Conservation (phyloP, 2,113 vertebrate species). For the Cryptomyrus ogoouensis region DNA sequence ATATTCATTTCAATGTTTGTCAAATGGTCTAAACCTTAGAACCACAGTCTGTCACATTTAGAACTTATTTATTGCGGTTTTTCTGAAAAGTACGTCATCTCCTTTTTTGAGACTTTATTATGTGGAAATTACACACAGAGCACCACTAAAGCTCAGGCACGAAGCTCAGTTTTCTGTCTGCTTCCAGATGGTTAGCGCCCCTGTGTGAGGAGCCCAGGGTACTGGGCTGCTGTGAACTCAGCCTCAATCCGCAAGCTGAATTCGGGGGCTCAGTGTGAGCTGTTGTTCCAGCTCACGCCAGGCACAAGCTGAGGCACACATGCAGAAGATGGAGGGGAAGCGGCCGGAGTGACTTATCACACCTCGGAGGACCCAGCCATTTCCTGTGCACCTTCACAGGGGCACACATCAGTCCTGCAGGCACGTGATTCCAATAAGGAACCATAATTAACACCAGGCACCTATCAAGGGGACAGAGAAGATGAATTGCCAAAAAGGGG, state of each 20-base stretch:
- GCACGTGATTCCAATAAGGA: conserved; percentile 74
- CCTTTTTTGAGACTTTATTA: neutral
- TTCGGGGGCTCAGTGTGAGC: neutral
- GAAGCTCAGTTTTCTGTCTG: neutral
- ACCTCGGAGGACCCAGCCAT: conserved; percentile 61
- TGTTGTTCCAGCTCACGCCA: conserved; percentile 36
- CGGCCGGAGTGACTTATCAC: conserved; percentile 51
- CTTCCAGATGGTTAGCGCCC: conserved; percentile 10
- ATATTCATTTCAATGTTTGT: neutral
- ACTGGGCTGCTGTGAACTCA: neutral
- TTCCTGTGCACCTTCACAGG: conserved; percentile 67
- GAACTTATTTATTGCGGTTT: neutral
- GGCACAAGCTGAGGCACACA: conserved; percentile 62
- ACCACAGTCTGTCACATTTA: neutral
- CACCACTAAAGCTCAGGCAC: neutral
- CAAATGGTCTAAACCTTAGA: neutral
- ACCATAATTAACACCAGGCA: conserved; percentile 66
- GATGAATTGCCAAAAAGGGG: conserved; percentile 26
- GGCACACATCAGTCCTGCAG: conserved; percentile 53
- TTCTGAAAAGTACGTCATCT: neutral
- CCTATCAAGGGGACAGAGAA: neutral
- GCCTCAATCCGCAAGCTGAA: neutral
- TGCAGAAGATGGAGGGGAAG: conserved; percentile 60
- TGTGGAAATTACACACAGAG: neutral
- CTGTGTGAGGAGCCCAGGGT: neutral